Conservation (phyloP, 2,113 vertebrate species). For the Cheilinus undulatus region DNA sequence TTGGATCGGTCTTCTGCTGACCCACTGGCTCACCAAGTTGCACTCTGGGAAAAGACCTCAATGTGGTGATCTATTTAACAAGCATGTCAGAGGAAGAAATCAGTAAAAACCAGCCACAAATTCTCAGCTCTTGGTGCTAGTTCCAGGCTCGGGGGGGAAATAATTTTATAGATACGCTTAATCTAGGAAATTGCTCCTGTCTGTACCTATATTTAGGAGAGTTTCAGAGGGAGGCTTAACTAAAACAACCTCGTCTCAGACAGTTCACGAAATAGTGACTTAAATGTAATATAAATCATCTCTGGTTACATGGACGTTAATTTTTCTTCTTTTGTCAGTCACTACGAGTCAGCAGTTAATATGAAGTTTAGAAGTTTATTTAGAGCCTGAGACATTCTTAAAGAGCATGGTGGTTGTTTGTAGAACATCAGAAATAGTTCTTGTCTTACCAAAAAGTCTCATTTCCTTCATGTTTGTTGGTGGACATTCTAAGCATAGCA, state of each 20-base stretch:
- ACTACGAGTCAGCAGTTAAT: neutral
- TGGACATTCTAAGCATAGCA: no score
- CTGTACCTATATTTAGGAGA: neutral
- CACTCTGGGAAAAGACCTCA: constrained; percentile 35
- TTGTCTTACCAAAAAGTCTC: no score
- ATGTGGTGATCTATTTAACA: neutral
- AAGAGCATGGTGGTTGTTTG: no score
- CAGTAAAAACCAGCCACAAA: neutral
- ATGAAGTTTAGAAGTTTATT: no score
- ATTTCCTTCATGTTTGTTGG: no score
- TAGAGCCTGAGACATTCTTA: no score
- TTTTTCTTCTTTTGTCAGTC: neutral
- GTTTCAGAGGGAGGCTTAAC: neutral
- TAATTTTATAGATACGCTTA: constrained; percentile 9
- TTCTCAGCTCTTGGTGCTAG: neutral
- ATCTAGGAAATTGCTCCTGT: neutral
- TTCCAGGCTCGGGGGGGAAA: constrained; percentile 6
- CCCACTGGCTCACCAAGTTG: constrained; percentile 25
- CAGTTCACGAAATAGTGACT: neutral
- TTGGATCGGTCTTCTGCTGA: constrained; percentile 53
- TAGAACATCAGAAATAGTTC: no score
- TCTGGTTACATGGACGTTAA: neutral
- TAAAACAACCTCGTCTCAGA: neutral
- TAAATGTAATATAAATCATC: neutral
- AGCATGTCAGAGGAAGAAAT: neutral